These are phyloP conservation scores for Vulpes lagopus DNA, from an alignment of 2,113 vertebrate genomes.

Conservation along the genomic window DNA sequence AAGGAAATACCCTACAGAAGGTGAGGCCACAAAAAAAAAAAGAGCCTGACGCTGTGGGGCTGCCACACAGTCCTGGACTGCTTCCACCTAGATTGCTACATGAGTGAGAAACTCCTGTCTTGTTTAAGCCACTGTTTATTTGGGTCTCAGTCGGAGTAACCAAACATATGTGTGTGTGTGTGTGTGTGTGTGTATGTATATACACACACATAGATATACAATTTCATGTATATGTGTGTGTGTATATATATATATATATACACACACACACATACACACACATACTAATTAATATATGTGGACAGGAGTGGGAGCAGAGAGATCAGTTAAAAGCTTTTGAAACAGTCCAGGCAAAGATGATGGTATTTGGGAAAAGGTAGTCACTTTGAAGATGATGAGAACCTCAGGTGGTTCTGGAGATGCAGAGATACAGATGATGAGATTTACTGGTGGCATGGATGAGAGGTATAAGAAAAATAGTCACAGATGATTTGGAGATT, in stretches of 20 bases:
- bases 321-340: not conserved
- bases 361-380: not conserved
- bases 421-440: not conserved
- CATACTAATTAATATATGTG: not conserved
- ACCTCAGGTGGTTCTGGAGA: not conserved
- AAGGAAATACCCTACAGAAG: not conserved
- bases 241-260: too few species aligned
- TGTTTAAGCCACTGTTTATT: not conserved
- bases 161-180: too few species aligned
- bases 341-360: not conserved
- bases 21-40: not conserved
- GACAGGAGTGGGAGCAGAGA: not conserved
- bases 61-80: not conserved
- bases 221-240: too few species aligned
- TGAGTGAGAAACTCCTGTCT: not conserved
- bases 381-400: not conserved
- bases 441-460: not conserved
- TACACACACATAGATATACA: fast-evolving
- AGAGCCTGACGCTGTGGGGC: not conserved
- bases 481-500: not conserved
- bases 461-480: not conserved
- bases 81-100: not conserved
- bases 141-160: not conserved
- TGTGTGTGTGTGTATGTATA: too few species aligned
- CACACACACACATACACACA: fast-evolving